phyloP scores from a whole-genome alignment of 2,113 vertebrate species.

The Corydoras maculifer region DNA sequence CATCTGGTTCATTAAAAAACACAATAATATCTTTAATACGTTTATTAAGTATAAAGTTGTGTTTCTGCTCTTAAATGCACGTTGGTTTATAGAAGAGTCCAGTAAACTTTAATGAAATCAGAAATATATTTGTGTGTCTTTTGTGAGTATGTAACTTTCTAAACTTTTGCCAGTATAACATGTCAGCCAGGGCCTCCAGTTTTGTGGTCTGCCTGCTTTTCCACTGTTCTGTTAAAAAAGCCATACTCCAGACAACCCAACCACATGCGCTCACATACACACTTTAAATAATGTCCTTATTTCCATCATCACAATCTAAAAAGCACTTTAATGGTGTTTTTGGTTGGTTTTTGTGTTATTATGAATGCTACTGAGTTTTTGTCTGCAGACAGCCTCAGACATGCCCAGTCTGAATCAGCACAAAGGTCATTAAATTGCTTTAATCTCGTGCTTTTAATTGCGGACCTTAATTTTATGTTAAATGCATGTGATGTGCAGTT shows the following conservation, averaged over 20 bases:
- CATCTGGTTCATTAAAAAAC: too few species aligned
- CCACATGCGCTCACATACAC: slow-evolving; percentile 25
- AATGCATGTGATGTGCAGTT: slow-evolving; percentile 45
- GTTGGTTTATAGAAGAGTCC: too few species aligned
- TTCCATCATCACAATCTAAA: slow-evolving; percentile 69
- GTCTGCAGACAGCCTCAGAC: slow-evolving; percentile 42
- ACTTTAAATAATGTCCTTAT: slow-evolving; percentile 67
- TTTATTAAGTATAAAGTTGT: too few species aligned
- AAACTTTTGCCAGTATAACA: slow-evolving; percentile 10
- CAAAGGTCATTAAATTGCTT: slow-evolving; percentile 31
- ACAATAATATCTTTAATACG: too few species aligned
- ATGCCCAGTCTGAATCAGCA: slow-evolving; percentile 40
- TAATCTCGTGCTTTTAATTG: slow-evolving; percentile 43
- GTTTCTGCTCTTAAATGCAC: too few species aligned
- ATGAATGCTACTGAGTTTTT: slow-evolving; percentile 40
- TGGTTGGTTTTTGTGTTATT: slow-evolving; percentile 52
- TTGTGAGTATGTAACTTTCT: neutral
- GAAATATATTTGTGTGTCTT: neutral
- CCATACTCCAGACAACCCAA: slow-evolving; percentile 29
- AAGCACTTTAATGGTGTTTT: slow-evolving; percentile 46
- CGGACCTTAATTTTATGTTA: slow-evolving; percentile 41
- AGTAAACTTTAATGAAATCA: too few species aligned
- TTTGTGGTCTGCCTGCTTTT: slow-evolving; percentile 34
- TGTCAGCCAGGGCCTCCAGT: slow-evolving; percentile 5
- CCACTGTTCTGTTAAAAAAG: slow-evolving; percentile 36